phyloP scores from a whole-genome alignment of 2,113 vertebrate genomes.

The Petrocephalus microphthalmus region DNA sequence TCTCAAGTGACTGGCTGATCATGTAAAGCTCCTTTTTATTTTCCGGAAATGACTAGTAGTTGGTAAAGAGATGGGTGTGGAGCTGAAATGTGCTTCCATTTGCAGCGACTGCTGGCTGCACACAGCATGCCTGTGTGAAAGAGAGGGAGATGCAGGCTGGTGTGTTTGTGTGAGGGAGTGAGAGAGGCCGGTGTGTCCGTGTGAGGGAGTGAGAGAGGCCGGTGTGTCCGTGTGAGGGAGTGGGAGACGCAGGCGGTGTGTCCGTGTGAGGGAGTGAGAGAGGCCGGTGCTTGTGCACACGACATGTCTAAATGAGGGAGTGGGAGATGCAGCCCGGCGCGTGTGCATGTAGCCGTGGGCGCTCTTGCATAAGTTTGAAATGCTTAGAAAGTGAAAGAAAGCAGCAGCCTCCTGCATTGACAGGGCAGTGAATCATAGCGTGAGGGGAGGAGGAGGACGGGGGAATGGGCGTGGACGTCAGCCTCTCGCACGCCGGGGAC shows the following conservation, averaged over 20 bases:
- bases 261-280: neutral
- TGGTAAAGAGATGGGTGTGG: neutral
- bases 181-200: neutral
- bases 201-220: neutral
- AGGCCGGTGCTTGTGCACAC: neutral
- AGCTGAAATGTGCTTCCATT: conserved; percentile 1
- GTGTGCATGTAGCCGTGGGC: neutral
- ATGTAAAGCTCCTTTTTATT: neutral
- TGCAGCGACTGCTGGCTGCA: neutral
- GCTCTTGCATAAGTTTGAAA: neutral
- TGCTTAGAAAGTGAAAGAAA: conserved; percentile 9
- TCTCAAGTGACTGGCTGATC: neutral
- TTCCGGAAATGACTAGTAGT: neutral
- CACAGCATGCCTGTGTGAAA: neutral
- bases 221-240: neutral
- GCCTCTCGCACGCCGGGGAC: neutral
- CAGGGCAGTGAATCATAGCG: neutral
- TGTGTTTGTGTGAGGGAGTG: neutral
- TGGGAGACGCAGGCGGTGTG: neutral
- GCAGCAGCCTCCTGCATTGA: conserved; percentile 10
- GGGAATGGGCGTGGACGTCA: neutral
- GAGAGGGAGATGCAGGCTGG: neutral
- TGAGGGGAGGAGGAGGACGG: neutral
- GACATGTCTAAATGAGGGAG: too few species aligned
- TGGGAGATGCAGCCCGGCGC: neutral